phyloP scores from a whole-genome alignment of 2,797 vertebrate species.

The Phataginus tricuspis region DNA sequence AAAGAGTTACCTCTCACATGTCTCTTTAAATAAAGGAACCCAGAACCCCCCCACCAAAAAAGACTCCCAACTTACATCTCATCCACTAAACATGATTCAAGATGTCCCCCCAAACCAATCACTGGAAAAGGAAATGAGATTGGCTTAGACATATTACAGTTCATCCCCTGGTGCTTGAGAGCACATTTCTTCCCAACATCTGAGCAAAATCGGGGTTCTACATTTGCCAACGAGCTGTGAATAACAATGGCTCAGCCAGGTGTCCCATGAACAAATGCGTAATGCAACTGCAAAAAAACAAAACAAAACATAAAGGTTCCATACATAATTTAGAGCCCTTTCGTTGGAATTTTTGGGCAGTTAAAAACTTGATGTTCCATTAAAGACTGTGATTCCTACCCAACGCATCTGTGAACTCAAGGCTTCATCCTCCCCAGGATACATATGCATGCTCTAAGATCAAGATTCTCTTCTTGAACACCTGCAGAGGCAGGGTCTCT shows the following conservation, averaged over 20 bases:
- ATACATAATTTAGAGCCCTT: not conserved
- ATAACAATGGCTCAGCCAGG: not conserved
- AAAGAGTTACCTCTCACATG: not conserved
- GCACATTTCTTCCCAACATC: not conserved
- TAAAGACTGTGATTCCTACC: not conserved
- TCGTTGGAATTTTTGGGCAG: accelerated
- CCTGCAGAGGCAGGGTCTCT: not conserved
- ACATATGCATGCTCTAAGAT: accelerated
- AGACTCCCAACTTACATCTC: not conserved
- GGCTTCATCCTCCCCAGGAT: not conserved
- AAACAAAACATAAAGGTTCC: not conserved
- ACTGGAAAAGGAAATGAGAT: not conserved
- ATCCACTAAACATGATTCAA: not conserved
- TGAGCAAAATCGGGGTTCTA: not conserved
- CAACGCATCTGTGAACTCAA: too few species aligned
- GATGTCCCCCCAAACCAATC: not conserved
- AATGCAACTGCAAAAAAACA: not conserved
- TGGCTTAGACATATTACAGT: not conserved
- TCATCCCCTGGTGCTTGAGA: not conserved
- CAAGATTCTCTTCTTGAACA: too few species aligned
- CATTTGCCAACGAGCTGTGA: too few species aligned
- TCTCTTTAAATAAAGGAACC: not conserved
- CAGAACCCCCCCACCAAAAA: not conserved
- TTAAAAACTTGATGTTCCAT: not conserved
- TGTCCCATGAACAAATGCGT: not conserved